Conservation (phyloP, 2,113 vertebrate species). For the Chamaetylas fuelleborni region DNA sequence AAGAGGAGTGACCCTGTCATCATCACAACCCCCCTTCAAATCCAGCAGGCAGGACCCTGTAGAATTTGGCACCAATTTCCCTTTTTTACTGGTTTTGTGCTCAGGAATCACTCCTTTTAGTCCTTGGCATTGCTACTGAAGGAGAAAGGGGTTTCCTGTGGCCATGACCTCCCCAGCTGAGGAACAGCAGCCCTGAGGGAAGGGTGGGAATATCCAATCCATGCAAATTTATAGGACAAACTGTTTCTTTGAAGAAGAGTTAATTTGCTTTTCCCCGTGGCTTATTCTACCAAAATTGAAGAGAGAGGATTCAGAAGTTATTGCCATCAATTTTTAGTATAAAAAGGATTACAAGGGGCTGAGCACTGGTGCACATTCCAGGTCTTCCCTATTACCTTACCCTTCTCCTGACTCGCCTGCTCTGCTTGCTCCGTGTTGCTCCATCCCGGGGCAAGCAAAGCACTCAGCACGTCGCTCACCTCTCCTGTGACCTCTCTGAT, state of each 20-base stretch:
- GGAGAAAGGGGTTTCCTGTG: background rate
- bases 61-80: background rate
- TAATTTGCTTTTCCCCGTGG: background rate
- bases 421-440: constrained; percentile 54
- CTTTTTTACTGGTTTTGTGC: background rate
- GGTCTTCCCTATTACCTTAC: constrained; percentile 5
- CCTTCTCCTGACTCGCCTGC: constrained; percentile 55
- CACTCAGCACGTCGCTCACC: constrained; percentile 56
- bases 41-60: background rate
- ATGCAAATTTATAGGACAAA: background rate
- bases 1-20: background rate
- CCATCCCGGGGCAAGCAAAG: constrained; percentile 52
- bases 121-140: background rate
- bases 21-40: background rate
- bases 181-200: background rate
- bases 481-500: constrained; percentile 67
- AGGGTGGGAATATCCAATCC: background rate
- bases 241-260: background rate
- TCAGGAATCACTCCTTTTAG: background rate
- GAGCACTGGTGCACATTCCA: background rate
- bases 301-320: background rate
- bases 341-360: background rate
- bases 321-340: background rate
- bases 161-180: background rate
- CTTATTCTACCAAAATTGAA: background rate